Percentiles rank a stretch among this genome's conserved stretches.
phyloP scores from a whole-genome alignment of 2,797 vertebrate genomes.

The Erpetoichthys calabaricus region DNA sequence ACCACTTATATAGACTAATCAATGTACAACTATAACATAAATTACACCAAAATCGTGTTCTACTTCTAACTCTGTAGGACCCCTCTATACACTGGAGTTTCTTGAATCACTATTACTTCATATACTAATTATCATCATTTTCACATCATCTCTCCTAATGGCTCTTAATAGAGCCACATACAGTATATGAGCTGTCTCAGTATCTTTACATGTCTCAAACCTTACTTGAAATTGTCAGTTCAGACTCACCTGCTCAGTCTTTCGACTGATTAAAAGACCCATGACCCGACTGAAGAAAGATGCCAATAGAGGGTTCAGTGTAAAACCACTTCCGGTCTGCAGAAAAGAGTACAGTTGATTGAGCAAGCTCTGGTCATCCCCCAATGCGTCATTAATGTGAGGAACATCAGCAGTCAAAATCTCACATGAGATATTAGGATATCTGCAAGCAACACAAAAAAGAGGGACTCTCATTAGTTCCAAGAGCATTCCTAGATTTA shows the following conservation, averaged over 20 bases:
- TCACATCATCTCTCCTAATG: no score
- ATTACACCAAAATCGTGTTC: no score
- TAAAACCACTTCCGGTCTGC: slow-evolving; percentile 20
- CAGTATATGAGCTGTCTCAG: no score
- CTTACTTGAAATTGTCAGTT: background rate
- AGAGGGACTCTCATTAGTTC: no score
- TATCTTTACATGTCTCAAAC: background rate
- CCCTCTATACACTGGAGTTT: no score
- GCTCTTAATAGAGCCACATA: no score
- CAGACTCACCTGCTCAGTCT: slow-evolving; percentile 49
- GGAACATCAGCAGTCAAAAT: slow-evolving; percentile 45
- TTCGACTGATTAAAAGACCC: slow-evolving; percentile 48
- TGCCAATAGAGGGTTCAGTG: slow-evolving; percentile 41
- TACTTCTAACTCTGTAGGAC: no score
- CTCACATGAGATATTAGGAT: slow-evolving; percentile 47
- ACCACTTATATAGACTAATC: no score
- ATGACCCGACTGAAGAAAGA: slow-evolving; percentile 55
- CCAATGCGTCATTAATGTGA: slow-evolving; percentile 43
- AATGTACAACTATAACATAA: no score
- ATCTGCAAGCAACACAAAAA: slow-evolving; percentile 21
- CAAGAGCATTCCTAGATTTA: no score
- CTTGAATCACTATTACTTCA: no score
- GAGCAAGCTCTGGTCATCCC: slow-evolving; percentile 38
- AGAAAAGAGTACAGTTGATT: slow-evolving; percentile 42
- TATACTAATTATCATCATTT: no score